Evolutionary conservation across 1,140 invertebrate genomes (phyloP), one percentile per base, ranked within the genome.

Genomic region (Pomacea maculata): DNA sequence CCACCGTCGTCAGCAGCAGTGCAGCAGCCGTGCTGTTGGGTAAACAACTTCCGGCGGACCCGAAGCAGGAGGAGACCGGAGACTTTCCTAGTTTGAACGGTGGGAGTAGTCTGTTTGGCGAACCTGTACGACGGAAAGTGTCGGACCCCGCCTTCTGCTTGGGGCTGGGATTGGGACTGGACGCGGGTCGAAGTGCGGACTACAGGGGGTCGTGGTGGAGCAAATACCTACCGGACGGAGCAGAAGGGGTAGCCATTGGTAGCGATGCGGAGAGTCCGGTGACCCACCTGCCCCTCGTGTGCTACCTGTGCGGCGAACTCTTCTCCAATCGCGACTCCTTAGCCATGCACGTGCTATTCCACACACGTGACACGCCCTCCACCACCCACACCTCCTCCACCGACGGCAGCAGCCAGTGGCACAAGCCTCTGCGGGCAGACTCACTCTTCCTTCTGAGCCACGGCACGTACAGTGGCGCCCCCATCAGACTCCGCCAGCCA

Each of bases 281-380:
- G 19, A 19, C 74, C 6, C 52, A 54, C 19, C 70, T 78, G 67
- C 34, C 77, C 25, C 29, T 78, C 67, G 65, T 63, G 64, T 89
- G 88, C 73, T 79, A 75, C 72, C 76, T 84, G 14, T 89, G 88
- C 80, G 78, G 84, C 9, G 82, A 85, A 55, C 34, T 83, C 9
- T 87, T 87, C 76, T 63, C 78, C 34, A 86, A 81, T 57, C 83
- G 87, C 64, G 87, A 88, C 80, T 67, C 83, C n/a, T 77, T 88
- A n/a, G 87, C 88, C 61, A 87, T 89, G 87, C 88, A 89, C 79
- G 82, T 88, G 72, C 86, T 89, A 83, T 87, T 81, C 78, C 84
- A 85, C 70, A 83, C 87, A 19, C 79, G 83, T 0, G 83, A 84
- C 45, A 57, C n/a, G 61, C 4, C 34, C 17, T 29, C 73, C 21